Conservation (phyloP, 2,888 invertebrate species). For the Mamestra brassicae region DNA sequence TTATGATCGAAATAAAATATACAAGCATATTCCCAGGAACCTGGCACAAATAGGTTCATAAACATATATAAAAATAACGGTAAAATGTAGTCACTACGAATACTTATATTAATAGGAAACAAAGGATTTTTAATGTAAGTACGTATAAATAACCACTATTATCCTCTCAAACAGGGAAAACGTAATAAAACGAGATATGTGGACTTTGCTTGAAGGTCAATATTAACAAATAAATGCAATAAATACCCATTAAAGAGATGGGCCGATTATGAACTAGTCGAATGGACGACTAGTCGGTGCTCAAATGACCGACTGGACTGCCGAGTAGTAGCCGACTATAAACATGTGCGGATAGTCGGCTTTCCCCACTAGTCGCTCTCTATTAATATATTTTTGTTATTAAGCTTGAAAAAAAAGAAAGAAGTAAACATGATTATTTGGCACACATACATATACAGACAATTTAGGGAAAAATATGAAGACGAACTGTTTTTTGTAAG, state of each 20-base stretch:
- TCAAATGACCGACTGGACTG: background rate
- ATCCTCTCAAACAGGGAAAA: constrained; percentile 50
- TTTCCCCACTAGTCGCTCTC: no score
- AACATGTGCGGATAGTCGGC: background rate
- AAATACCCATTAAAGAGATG: background rate
- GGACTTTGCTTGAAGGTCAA: constrained; percentile 42
- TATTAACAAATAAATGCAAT: constrained; percentile 33
- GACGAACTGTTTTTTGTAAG: no score
- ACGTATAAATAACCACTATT: constrained; percentile 6
- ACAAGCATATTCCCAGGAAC: no score
- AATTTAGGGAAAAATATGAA: no score
- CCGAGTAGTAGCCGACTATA: background rate
- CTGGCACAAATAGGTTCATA: background rate
- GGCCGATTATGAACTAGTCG: background rate
- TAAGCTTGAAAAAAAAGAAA: no score
- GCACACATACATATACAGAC: no score
- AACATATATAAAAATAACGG: background rate
- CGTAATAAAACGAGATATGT: constrained; percentile 24
- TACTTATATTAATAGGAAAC: constrained; percentile 1
- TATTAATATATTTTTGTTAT: no score
- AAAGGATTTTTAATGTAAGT: constrained; percentile 3
- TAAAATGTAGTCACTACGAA: background rate
- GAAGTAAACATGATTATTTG: no score
- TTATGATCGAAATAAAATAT: no score
- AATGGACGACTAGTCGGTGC: background rate